phyloP scores from a whole-genome alignment of 2,797 vertebrate species.

The Hypotaenidia okinawae region DNA sequence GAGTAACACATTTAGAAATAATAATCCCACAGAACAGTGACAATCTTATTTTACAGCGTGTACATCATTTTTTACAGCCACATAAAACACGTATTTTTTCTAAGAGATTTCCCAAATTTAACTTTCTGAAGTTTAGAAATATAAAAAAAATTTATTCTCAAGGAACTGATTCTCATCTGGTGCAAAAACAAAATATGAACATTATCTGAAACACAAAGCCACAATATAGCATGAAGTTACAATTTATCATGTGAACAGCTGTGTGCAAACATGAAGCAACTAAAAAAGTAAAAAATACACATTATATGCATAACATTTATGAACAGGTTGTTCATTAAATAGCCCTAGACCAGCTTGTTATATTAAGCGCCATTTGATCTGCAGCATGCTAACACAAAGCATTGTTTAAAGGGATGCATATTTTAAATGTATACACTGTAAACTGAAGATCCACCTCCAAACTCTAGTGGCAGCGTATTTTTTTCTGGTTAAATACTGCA shows the following conservation, averaged over 20 bases:
- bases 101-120: slow-evolving; percentile 80
- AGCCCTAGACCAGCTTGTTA: slow-evolving; percentile 81
- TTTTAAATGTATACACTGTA: slow-evolving; percentile 83
- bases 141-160: slow-evolving; percentile 81
- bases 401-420: slow-evolving; percentile 81
- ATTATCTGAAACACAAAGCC: slow-evolving; percentile 82
- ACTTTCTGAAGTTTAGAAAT: slow-evolving; percentile 81
- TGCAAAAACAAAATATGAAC: slow-evolving; percentile 81
- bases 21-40: slow-evolving; percentile 85
- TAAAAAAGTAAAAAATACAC: slow-evolving; percentile 81
- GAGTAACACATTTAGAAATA: slow-evolving; percentile 85
- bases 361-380: slow-evolving; percentile 82
- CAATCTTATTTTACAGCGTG: slow-evolving; percentile 86
- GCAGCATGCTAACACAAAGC: slow-evolving; percentile 85
- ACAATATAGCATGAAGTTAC: slow-evolving; percentile 81
- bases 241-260: slow-evolving; percentile 78
- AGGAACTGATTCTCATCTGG: slow-evolving; percentile 84
- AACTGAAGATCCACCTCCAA: slow-evolving; percentile 80
- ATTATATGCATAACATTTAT: slow-evolving; percentile 83
- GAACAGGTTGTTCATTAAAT: slow-evolving; percentile 82
- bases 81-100: slow-evolving; percentile 79
- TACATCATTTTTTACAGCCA: slow-evolving; percentile 87
- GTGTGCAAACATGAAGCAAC: slow-evolving; percentile 82
- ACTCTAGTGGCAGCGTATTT: slow-evolving; percentile 75
- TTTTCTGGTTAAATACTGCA: slow-evolving; percentile 82